Evolutionary conservation across 2,888 invertebrate genomes (phyloP).

Genomic region (Erebia epiphron): DNA sequence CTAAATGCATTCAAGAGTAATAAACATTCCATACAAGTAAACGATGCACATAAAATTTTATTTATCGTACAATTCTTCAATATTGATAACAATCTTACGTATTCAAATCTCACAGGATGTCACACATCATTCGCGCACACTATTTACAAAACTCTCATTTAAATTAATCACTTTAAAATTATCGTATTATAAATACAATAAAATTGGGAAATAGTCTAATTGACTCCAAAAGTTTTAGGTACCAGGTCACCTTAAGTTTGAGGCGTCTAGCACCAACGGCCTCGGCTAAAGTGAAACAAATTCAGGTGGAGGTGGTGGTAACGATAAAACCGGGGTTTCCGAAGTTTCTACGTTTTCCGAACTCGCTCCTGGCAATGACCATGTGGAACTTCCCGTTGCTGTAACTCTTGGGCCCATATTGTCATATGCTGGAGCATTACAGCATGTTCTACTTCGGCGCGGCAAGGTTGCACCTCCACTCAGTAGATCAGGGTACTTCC

Average conservation of each 20-base stretch:
- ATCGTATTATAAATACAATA: constrained; percentile 59
- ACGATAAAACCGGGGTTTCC: constrained; percentile 71
- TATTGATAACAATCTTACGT: constrained; percentile 80
- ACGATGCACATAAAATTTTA: constrained; percentile 65
- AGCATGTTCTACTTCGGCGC: constrained; percentile 74
- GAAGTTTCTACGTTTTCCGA: constrained; percentile 64
- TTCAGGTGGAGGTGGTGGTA: constrained; percentile 83
- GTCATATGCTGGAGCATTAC: constrained; percentile 89
- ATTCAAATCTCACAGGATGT: constrained; percentile 74
- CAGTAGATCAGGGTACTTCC: constrained; percentile 89
- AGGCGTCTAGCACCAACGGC: constrained; percentile 77
- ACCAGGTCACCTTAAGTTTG: constrained; percentile 78
- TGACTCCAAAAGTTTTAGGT: constrained; percentile 67
- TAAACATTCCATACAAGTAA: constrained; percentile 66
- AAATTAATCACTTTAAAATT: constrained; percentile 67
- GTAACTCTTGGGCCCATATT: constrained; percentile 96
- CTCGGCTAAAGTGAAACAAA: constrained; percentile 79
- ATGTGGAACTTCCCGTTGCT: constrained; percentile 92
- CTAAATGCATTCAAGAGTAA: constrained; percentile 53
- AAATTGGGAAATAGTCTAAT: constrained; percentile 77
- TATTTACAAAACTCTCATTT: constrained; percentile 71
- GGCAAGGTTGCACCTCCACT: constrained; percentile 77
- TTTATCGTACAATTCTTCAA: constrained; percentile 57
- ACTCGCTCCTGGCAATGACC: constrained; percentile 88
- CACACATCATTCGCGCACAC: constrained; percentile 72